Conservation (phyloP, 1,140 invertebrate species). For the Papilio dardanus region DNA sequence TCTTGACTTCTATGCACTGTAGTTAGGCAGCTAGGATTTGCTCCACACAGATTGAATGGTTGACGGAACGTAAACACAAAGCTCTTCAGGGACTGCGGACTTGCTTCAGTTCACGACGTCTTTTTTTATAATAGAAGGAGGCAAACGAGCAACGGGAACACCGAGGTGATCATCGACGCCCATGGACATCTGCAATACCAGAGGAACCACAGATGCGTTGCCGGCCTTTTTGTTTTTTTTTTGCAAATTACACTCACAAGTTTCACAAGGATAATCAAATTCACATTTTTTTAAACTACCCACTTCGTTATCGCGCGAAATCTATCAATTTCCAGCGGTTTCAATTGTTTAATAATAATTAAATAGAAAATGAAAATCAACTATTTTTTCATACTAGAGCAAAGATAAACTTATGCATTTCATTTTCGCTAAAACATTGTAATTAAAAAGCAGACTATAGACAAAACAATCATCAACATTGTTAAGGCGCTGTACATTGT, state of each 20-base stretch:
- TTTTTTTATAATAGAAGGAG: no score
- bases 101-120: neutral
- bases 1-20: neutral
- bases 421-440: no score
- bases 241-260: neutral
- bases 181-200: no score
- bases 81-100: neutral
- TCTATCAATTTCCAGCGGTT: neutral
- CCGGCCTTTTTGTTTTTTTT: no score
- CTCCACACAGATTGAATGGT: neutral
- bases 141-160: no score
- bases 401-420: no score
- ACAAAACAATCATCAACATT: neutral
- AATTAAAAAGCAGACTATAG: neutral
- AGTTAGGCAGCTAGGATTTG: neutral
- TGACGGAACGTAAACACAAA: neutral
- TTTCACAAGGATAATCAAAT: neutral
- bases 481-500: slow-evolving; percentile 14
- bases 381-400: neutral
- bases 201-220: no score
- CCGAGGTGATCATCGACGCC: no score
- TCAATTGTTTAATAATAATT: neutral
- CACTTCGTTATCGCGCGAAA: neutral
- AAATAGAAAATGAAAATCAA: neutral
- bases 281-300: neutral